Percentiles rank a stretch among this genome's conserved stretches.
Evolutionary conservation across 2,797 vertebrate species (phyloP).

Genomic region (Enteromius argenteus): DNA sequence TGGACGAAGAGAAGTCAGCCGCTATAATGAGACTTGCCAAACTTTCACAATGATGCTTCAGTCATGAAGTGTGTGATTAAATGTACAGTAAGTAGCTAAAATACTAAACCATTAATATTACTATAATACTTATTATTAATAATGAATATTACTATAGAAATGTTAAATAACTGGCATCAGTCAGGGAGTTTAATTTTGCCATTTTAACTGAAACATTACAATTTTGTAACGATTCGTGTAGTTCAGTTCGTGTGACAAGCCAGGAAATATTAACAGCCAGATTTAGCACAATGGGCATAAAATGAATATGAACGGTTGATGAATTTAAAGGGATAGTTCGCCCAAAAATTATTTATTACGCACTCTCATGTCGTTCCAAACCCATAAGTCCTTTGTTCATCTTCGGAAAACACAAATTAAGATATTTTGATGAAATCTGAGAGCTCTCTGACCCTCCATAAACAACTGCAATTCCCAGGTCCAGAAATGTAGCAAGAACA

Average conservation of each 20-base stretch:
- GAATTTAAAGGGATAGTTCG: neutral
- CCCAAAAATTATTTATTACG: too few species aligned
- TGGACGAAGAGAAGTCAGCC: neutral
- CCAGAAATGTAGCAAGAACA: too few species aligned
- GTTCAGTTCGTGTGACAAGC: neutral
- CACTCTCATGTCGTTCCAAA: too few species aligned
- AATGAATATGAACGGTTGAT: neutral
- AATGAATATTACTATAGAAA: neutral
- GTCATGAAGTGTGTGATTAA: neutral
- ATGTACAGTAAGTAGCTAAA: neutral
- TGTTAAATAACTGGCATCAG: neutral
- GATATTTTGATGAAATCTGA: too few species aligned
- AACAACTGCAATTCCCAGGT: too few species aligned
- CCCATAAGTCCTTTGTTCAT: too few species aligned
- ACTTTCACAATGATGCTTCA: neutral
- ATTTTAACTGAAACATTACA: neutral
- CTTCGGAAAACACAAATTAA: too few species aligned
- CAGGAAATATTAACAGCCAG: neutral
- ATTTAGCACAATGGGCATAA: neutral
- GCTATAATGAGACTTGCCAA: neutral
- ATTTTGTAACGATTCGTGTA: neutral
- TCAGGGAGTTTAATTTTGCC: neutral
- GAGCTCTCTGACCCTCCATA: too few species aligned
- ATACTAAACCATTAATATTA: neutral
- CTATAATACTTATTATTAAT: too few species aligned